These are phyloP conservation scores for Eptesicus fuscus DNA, from an alignment of 2,113 vertebrate genomes.

Conservation along the genomic window DNA sequence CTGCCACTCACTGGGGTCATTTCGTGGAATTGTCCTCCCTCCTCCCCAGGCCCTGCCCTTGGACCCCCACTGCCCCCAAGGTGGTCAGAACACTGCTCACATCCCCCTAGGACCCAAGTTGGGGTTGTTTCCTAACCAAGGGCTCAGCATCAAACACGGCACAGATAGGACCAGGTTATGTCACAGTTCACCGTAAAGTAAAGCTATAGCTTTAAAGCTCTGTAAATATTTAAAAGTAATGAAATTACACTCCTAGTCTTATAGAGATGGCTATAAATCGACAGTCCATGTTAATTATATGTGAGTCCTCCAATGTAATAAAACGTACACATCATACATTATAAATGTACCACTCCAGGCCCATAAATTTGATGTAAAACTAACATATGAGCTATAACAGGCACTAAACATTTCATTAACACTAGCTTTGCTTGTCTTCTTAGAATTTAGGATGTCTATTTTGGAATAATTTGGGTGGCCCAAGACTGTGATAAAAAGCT, in stretches of 20 bases:
- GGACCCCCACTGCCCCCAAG: accelerated
- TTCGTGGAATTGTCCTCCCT: accelerated
- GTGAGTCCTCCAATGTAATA: neutral
- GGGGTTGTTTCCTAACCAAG: neutral
- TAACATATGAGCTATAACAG: constrained; percentile 16
- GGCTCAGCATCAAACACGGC: neutral
- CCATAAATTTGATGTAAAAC: constrained; percentile 50
- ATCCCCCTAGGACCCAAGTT: accelerated
- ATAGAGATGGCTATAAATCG: constrained; percentile 35
- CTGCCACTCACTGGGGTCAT: accelerated
- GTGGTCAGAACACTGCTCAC: neutral
- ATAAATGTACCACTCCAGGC: constrained; percentile 17
- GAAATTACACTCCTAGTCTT: constrained; percentile 28
- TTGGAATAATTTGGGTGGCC: constrained; percentile 8
- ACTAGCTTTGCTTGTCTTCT: constrained; percentile 18
- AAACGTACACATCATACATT: neutral
- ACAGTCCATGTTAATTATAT: neutral
- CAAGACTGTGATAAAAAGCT: neutral
- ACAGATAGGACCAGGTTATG: neutral
- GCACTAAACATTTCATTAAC: constrained; percentile 50
- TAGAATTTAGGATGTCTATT: constrained; percentile 17
- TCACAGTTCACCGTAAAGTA: neutral
- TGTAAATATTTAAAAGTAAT: constrained; percentile 58
- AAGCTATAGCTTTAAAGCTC: neutral
- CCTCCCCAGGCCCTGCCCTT: neutral